Evolutionary conservation across 1,140 invertebrate species (phyloP), one percentile per base, ranked within the genome.

Genomic region (Pseudomyrmex gracilis): DNA sequence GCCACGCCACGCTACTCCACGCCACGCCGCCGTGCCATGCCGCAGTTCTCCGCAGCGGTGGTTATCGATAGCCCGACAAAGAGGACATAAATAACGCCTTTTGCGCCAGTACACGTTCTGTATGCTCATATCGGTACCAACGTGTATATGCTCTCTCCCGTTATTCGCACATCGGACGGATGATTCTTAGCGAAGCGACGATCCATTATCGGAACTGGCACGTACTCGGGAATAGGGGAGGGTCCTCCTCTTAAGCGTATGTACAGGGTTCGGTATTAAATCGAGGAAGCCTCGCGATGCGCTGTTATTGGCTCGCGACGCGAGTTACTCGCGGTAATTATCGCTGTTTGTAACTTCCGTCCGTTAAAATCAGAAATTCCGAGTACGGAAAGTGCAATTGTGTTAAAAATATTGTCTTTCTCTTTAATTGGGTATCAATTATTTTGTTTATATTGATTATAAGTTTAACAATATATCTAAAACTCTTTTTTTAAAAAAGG

Each of bases 51-150:
- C 77, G 61, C 85, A 64, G 67, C 70, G 88, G 67, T 66, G 88
- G 85, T 91, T 91, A 91, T 92, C 91, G 88, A 92, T 90, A 90
- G 85, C 89, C 91, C 90, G 90, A 92, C 91, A 92, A 92, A 91
- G 90, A 90, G 85, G 74, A 91, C 91, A 90, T 92, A 92, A 92
- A 92, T 92, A 92, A 92, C 90, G 80, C 83, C 90, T 90, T 89
- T 89, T 90, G 87, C 89, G 83, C 87, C 58, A 58, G 78, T 74
- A 84, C 85, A 20, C 20, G 60, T 83, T 63, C 66, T 58, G 24
- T 85, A 71, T 66, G 77, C 67, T 82, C 76, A 64, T 73, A 68
- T 78, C 60, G 76, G 86, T 83, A 83, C 85, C 61, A 45, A 83
- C 61, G 73, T 47, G 51, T 64, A 53, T 67, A 60, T 20, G 20